Base-by-base conservation (phyloP, 2,113 vertebrate species). In the Nyctibius bracteatus region DNA sequence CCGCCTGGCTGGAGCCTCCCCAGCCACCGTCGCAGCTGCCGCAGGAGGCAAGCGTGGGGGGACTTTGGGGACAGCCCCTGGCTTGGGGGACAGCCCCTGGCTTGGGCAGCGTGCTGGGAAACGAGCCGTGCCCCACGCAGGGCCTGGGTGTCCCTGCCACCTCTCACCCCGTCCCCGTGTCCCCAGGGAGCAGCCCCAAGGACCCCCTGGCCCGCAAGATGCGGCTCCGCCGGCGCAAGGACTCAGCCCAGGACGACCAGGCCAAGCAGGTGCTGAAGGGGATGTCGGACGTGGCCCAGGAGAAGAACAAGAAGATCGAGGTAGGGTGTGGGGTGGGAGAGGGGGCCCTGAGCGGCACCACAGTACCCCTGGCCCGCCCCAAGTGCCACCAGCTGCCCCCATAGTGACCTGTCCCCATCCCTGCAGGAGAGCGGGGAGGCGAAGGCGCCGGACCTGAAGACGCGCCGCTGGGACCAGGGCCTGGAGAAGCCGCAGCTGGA, bases 241-340 rank as follows among this genome's bases (percentile, higher is more conserved):
- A 99, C 93, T 98, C 98, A 0, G 95, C 98, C 11, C 99, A 99
- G 97, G 99, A 99, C 0, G 99, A 99, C 94, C 99, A 99, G 95
- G 99, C 99, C 44, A 99, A 99, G 96, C 99, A 99, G 97, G 99
- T 99, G 97, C 98, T 99, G 86, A 99, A 99, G 94, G 99, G 99
- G 78, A 99, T 99, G 99, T 99, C 99, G 0, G 99, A 99, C 0
- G 99, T 99, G 47, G 99, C 99, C 18, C 98, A 99, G 74, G 99
- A 99, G 63, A 99, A 99, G 97, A 99, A 99, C 94, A 99, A 99
- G 96, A 99, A 99, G 94, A 92, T 99, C 61, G 99, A 99, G 98
- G 99, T 99, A 85, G 51, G 86, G 17, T 21, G 8, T 43, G 47
- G 5, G 8, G 37, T 9, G 51, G 62, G 10, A n/a, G 47, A 51